Evolutionary conservation across 2,113 vertebrate species (phyloP).

Genomic region (Garra rufa): DNA sequence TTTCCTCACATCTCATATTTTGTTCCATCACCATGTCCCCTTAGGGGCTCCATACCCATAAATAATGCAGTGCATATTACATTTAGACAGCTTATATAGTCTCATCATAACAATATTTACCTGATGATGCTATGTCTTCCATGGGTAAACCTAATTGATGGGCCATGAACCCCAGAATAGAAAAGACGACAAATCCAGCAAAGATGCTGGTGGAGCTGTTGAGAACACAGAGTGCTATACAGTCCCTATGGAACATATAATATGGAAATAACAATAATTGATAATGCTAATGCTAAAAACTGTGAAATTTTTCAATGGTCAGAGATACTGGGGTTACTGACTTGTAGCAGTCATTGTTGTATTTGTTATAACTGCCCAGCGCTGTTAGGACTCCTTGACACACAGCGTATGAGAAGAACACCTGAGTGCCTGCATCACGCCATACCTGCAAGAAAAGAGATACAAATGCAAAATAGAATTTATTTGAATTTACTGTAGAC

Average conservation of each 20-base stretch:
- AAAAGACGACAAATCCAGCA: conserved; percentile 88
- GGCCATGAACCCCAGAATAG: conserved; percentile 85
- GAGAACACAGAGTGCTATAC: conserved; percentile 83
- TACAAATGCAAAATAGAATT: too few relatives aligned
- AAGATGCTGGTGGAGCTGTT: conserved; percentile 87
- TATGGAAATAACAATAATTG: neutral
- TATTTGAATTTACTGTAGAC: neutral
- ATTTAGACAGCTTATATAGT: neutral
- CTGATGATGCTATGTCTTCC: conserved; percentile 71
- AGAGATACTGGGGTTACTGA: conserved; percentile 69
- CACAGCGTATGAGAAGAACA: conserved; percentile 89
- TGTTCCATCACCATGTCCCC: neutral
- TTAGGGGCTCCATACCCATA: neutral
- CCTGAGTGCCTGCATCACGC: conserved; percentile 87
- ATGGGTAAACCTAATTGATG: conserved; percentile 69
- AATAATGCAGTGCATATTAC: neutral
- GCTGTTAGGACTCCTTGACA: conserved; percentile 88
- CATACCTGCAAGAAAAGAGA: conserved; percentile 79
- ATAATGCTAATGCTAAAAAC: too few relatives aligned
- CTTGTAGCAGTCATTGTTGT: conserved; percentile 93
- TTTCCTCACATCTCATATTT: neutral
- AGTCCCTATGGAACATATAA: conserved; percentile 76
- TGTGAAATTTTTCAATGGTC: neutral
- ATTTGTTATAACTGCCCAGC: conserved; percentile 94
- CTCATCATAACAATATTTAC: conserved; percentile 63